Conservation (phyloP, 2,888 invertebrate species). For the Colletes collaris region DNA sequence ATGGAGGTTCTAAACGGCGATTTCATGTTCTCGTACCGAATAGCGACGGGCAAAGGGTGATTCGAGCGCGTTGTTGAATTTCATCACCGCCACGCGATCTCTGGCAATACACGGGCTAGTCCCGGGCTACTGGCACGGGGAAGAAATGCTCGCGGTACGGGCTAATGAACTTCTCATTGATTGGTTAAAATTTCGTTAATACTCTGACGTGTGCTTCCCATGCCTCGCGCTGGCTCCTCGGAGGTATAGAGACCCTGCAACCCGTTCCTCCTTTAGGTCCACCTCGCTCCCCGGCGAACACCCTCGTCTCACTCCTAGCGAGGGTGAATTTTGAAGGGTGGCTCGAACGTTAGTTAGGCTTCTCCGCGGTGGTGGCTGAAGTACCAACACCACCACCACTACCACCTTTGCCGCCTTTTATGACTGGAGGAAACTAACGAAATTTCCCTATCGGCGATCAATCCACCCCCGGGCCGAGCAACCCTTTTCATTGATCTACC, state of each 20-base stretch:
- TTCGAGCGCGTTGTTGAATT: slow-evolving; percentile 69
- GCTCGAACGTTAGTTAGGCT: slow-evolving; percentile 77
- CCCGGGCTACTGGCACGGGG: slow-evolving; percentile 35
- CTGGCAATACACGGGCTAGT: slow-evolving; percentile 67
- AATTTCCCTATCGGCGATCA: slow-evolving; percentile 82
- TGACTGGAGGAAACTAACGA: slow-evolving; percentile 80
- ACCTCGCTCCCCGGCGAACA: slow-evolving; percentile 50
- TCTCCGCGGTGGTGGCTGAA: slow-evolving; percentile 67
- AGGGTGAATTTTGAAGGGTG: slow-evolving; percentile 78
- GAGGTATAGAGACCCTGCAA: slow-evolving; percentile 62
- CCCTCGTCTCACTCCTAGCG: slow-evolving; percentile 76
- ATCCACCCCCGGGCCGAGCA: slow-evolving; percentile 72
- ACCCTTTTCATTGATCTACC: slow-evolving; percentile 80
- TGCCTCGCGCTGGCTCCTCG: slow-evolving; percentile 68
- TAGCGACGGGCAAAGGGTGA: slow-evolving; percentile 12
- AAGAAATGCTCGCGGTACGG: slow-evolving; percentile 65
- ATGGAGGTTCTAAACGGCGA: neutral
- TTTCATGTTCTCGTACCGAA: slow-evolving; percentile 14
- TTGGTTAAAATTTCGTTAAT: slow-evolving; percentile 82
- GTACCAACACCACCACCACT: slow-evolving; percentile 53
- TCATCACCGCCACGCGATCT: slow-evolving; percentile 77
- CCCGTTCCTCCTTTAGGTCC: slow-evolving; percentile 60
- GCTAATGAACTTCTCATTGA: slow-evolving; percentile 83
- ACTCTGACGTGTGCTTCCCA: slow-evolving; percentile 79
- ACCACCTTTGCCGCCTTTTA: slow-evolving; percentile 75